A percentile compares a stretch with the other conserved stretches of the same genome.
These are phyloP conservation scores for Agriopis aurantiaria DNA, from an alignment of 2,888 invertebrate species.

Conservation along the genomic window DNA sequence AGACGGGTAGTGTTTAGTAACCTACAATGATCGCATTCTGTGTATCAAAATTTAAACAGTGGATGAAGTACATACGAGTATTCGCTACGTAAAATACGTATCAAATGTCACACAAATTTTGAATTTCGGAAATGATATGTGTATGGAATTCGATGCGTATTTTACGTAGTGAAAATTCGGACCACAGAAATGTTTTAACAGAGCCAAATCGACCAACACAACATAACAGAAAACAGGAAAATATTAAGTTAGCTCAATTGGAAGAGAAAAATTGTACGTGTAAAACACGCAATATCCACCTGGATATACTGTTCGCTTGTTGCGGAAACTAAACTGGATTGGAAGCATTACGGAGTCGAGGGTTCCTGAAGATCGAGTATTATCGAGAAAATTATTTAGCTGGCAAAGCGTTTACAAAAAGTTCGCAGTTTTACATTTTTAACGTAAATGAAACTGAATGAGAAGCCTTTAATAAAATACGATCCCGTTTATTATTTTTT, in stretches of 20 bases:
- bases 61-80: no score
- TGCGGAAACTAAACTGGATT: constrained; percentile 40
- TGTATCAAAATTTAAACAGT: neutral
- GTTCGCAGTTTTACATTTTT: neutral
- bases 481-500: no score
- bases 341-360: constrained; percentile 15
- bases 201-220: neutral
- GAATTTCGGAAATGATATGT: no score
- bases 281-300: constrained; percentile 45
- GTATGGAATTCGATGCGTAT: no score
- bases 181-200: neutral
- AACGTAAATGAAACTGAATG: neutral
- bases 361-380: constrained; percentile 15
- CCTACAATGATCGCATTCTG: neutral
- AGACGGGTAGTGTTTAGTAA: no score
- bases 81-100: no score
- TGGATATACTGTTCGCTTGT: constrained; percentile 36
- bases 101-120: no score
- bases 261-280: constrained; percentile 35
- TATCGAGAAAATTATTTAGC: constrained; percentile 5
- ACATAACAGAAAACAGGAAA: constrained; percentile 23
- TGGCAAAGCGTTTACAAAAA: neutral
- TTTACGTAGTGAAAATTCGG: no score
- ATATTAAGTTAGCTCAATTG: constrained; percentile 28
- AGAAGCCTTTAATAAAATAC: no score